Evolutionary conservation across 2,797 vertebrate genomes (phyloP).

Genomic region (Crenuchus spilurus): DNA sequence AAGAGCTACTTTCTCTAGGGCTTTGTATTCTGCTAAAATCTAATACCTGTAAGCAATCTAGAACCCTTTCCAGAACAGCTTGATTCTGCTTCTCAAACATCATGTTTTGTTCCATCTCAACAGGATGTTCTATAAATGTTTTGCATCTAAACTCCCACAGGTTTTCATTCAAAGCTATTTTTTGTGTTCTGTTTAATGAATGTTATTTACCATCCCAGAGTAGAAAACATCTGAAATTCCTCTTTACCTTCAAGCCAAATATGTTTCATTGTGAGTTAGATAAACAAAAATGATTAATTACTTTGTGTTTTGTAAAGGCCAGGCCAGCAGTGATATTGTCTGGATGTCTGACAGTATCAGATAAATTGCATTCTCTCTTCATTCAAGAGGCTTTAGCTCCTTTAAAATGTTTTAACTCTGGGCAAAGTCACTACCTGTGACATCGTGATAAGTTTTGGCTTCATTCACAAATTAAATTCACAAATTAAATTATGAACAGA

Average conservation of each 20-base stretch:
- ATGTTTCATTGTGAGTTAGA: constrained; percentile 18
- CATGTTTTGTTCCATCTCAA: not conserved
- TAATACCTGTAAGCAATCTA: not conserved
- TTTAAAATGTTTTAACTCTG: not conserved
- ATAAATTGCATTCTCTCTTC: not conserved
- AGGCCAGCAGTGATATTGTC: not conserved
- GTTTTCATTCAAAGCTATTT: constrained; percentile 14
- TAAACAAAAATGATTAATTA: constrained; percentile 30
- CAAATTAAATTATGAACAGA: too few species aligned
- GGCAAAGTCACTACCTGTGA: not conserved
- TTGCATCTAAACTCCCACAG: constrained; percentile 11
- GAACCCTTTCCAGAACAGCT: not conserved
- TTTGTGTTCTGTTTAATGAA: constrained; percentile 18
- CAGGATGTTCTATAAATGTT: constrained; percentile 16
- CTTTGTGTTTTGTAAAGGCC: constrained; percentile 13
- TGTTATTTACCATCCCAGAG: constrained; percentile 37
- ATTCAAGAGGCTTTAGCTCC: not conserved
- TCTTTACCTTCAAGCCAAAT: constrained; percentile 20
- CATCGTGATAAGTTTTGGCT: not conserved
- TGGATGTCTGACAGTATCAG: not conserved
- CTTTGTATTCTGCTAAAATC: too few species aligned
- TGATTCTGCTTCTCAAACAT: not conserved
- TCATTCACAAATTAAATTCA: too few species aligned
- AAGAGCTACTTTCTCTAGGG: too few species aligned
- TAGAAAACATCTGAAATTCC: constrained; percentile 3